Base-by-base conservation (phyloP, 2,888 invertebrate species). In the Stegophylla sp. region DNA sequence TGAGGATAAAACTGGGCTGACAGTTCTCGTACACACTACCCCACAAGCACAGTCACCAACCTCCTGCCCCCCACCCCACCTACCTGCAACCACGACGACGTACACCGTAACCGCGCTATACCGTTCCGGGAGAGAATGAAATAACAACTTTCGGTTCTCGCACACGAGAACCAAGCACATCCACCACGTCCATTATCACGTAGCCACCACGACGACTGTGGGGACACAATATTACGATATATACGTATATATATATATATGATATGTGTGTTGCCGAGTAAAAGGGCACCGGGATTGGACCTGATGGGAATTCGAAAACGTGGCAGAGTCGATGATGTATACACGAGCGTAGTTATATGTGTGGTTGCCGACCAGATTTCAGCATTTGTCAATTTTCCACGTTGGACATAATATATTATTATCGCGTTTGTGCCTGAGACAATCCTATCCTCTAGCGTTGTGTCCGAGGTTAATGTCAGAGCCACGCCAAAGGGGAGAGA, bases 111-210 rank as follows among this genome's bases (percentile, higher is more conserved):
- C 48, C 28, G 1, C 15, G 28, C 69, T 10, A n/a, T n/a, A 41
- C n/a, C 51, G 51, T 51, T 51, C 13, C n/a, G n/a, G 13, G 41
- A 34, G 41, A 34, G 41, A 56, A 71, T 41, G 41, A 48, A 56
- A 72, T 72, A 56, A 72, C 45, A 53, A 71, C 53, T 71, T 71
- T 67, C 45, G 26, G 26, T 15, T 17, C n/a, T n/a, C n/a, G n/a
- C n/a, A n/a, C 43, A 23, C 43, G 23, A 43, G 43, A 66, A 66
- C 67, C 43, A 66, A 66, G 45, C 43, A 26, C 66, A 15, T 23
- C 67, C 67, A 45, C 45, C 45, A n/a, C n/a, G 45, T 67, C 67
- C 67, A 67, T 67, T 67, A 67, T 48, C 67, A 17, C 61, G 61
- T 61, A 28, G 51, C n/a, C n/a, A n/a, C n/a, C n/a, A n/a, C n/a